Percentiles rank a stretch among this genome's conserved stretches.
These are phyloP conservation scores for Alloplasta piceator DNA, from an alignment of 2,888 invertebrate species.

Conservation along the genomic window DNA sequence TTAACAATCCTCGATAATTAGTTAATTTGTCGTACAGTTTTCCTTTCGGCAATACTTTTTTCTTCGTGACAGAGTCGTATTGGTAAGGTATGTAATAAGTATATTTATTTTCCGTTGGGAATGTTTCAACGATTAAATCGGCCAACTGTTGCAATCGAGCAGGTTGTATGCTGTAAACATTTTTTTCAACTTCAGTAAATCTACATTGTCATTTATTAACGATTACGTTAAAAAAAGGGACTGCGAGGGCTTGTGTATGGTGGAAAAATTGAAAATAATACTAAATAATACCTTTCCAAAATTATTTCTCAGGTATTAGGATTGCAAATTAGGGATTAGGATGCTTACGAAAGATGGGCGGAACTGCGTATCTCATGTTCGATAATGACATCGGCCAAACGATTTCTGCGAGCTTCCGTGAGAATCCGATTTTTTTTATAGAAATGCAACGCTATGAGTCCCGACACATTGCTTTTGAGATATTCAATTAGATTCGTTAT, in stretches of 20 bases:
- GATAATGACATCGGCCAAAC: not conserved
- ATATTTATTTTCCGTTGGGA: slow-evolving; percentile 52
- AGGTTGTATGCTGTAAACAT: slow-evolving; percentile 31
- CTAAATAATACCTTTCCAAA: not conserved
- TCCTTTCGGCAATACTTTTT: too few relatives aligned
- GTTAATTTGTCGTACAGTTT: too few relatives aligned
- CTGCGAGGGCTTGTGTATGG: slow-evolving; percentile 2
- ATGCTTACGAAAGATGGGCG: not conserved
- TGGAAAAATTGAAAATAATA: not conserved
- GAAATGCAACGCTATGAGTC: not conserved
- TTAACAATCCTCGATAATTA: too few relatives aligned
- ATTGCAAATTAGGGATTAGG: not conserved
- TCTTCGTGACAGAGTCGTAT: too few relatives aligned
- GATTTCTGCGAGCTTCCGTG: not conserved
- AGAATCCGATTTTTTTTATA: slow-evolving; percentile 4
- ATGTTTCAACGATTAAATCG: slow-evolving; percentile 16
- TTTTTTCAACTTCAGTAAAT: too few relatives aligned
- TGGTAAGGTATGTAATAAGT: too few relatives aligned
- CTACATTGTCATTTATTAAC: too few relatives aligned
- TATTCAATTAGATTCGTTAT: too few relatives aligned
- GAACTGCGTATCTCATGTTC: slow-evolving; percentile 2
- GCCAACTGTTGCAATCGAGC: slow-evolving; percentile 33
- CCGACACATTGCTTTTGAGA: not conserved
- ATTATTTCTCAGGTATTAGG: not conserved
- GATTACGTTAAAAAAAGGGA: not conserved